These are phyloP conservation scores for Megaceryle alcyon DNA, from an alignment of 2,797 vertebrate species.

Conservation along the genomic window DNA sequence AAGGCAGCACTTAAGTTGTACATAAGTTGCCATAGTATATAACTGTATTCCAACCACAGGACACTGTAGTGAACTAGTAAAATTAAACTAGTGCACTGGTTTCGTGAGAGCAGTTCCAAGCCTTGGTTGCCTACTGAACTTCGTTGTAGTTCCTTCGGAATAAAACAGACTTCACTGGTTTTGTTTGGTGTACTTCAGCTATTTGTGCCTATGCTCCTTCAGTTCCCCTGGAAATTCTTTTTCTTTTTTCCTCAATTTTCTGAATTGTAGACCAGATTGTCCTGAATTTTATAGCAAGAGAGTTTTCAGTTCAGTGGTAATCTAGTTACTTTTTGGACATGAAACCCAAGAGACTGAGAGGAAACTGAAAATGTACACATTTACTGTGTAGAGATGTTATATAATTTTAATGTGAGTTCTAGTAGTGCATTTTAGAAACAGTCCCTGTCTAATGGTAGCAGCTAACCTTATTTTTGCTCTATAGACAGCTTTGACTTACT, in stretches of 20 bases:
- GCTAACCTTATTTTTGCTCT: background rate
- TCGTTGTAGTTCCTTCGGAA: background rate
- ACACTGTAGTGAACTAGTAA: background rate
- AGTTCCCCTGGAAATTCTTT: background rate
- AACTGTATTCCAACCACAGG: background rate
- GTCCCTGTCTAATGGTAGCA: background rate
- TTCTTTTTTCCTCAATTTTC: background rate
- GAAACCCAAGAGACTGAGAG: background rate
- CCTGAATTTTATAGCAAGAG: constrained; percentile 5
- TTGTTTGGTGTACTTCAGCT: background rate
- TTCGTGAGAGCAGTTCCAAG: background rate
- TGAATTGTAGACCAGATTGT: background rate
- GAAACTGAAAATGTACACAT: background rate
- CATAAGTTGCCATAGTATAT: constrained; percentile 47
- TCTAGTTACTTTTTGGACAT: background rate
- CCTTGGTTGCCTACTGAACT: background rate
- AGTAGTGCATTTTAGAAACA: background rate
- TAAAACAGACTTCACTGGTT: background rate
- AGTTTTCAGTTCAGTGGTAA: constrained; percentile 4
- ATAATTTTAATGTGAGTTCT: background rate
- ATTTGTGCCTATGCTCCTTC: background rate
- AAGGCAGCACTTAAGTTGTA: constrained; percentile 55
- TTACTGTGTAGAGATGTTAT: background rate
- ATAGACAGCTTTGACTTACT: background rate
- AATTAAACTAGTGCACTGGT: background rate